Percentiles rank a stretch among this genome's conserved stretches.
These are phyloP conservation scores for Osmerus eperlanus DNA, from an alignment of 2,113 vertebrate genomes.

Conservation along the genomic window DNA sequence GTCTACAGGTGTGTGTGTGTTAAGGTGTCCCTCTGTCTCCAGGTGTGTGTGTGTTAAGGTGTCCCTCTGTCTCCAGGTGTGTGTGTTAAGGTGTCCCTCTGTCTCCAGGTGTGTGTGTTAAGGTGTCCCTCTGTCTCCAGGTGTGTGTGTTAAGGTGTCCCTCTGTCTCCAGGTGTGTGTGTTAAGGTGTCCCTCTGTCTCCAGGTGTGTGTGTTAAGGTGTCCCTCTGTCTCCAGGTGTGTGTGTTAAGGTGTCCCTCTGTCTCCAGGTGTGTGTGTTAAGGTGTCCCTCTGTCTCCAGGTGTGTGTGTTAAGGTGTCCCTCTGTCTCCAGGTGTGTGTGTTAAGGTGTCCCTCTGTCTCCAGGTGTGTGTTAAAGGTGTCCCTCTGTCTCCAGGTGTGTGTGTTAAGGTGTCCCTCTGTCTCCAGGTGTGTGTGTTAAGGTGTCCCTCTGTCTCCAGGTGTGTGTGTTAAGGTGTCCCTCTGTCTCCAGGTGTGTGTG, in stretches of 20 bases:
- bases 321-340: neutral
- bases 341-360: slow-evolving; percentile 63
- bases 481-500: slow-evolving; percentile 5
- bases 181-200: neutral
- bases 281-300: neutral
- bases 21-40: neutral
- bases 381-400: neutral
- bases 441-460: slow-evolving; percentile 74
- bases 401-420: neutral
- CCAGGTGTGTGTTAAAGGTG: neutral
- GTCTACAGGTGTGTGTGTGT: neutral
- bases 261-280: neutral
- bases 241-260: slow-evolving; percentile 33
- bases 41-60: slow-evolving; percentile 54
- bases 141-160: slow-evolving; percentile 67
- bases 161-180: slow-evolving; percentile 78
- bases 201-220: slow-evolving; percentile 60
- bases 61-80: slow-evolving; percentile 32
- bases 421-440: slow-evolving; percentile 46
- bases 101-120: neutral
- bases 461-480: slow-evolving; percentile 62
- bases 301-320: too few relatives aligned
- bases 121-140: neutral
- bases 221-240: slow-evolving; percentile 78
- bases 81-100: neutral